Percentiles rank a stretch among this genome's conserved stretches.
These are phyloP conservation scores for Zelostemma sp. DNA, from an alignment of 1,140 invertebrate species.

Conservation along the genomic window DNA sequence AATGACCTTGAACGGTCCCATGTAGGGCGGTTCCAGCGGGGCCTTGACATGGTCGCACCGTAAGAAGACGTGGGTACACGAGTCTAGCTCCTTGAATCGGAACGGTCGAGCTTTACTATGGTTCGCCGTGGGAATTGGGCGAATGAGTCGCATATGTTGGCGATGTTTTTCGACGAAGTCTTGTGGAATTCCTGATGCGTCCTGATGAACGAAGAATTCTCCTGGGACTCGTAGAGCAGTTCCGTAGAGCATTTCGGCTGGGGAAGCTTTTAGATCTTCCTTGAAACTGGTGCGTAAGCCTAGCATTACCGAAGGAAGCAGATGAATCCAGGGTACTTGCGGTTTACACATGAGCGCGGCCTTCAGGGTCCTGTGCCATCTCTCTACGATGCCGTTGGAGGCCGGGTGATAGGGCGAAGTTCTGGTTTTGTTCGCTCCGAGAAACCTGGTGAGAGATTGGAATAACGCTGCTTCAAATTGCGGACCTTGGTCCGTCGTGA, in stretches of 20 bases:
- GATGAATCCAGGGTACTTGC: conserved; percentile 47
- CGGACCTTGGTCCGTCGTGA: conserved; percentile 47
- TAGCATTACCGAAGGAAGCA: conserved; percentile 59
- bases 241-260: conserved; percentile 53
- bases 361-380: conserved; percentile 55
- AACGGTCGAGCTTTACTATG: not conserved
- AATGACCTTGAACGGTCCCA: conserved; percentile 2
- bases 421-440: not conserved
- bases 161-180: not conserved
- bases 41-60: conserved; percentile 5
- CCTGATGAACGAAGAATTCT: conserved; percentile 23
- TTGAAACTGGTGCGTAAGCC: conserved; percentile 53
- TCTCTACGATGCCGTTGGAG: conserved; percentile 52
- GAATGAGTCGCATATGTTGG: not conserved
- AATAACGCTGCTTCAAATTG: conserved; percentile 21
- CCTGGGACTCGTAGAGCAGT: conserved; percentile 37
- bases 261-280: conserved; percentile 49
- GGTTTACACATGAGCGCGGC: conserved; percentile 51
- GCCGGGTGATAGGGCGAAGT: conserved; percentile 4
- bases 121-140: conserved; percentile 7
- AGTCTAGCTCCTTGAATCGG: not conserved
- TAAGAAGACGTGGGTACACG: conserved; percentile 5
- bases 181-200: too few relatives aligned
- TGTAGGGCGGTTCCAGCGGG: conserved; percentile 6
- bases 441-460: not conserved